These are phyloP conservation scores for Lomographa bimaculata DNA, from an alignment of 2,888 invertebrate species.

Conservation along the genomic window DNA sequence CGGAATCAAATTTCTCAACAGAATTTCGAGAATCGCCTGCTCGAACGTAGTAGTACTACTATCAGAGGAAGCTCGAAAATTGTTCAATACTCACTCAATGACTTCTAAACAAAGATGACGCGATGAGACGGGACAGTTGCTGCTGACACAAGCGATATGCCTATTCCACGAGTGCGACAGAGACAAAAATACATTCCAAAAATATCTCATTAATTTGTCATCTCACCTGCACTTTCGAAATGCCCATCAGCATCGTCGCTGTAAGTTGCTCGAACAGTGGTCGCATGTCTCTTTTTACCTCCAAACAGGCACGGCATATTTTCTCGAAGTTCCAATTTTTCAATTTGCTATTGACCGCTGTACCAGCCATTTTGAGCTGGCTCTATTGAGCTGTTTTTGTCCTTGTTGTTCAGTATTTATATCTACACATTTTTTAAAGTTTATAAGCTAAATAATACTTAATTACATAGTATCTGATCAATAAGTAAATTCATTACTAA, in stretches of 20 bases:
- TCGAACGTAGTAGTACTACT: no score
- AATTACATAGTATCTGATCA: no score
- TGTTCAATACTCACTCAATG: slow-evolving; percentile 54
- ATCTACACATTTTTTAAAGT: slow-evolving; percentile 27
- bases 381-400: slow-evolving; percentile 63
- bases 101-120: slow-evolving; percentile 79
- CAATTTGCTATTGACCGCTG: slow-evolving; percentile 45
- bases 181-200: slow-evolving; percentile 70
- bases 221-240: slow-evolving; percentile 84
- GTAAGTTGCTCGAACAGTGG: slow-evolving; percentile 86
- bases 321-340: slow-evolving; percentile 78
- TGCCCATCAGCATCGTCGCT: slow-evolving; percentile 86
- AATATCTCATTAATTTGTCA: slow-evolving; percentile 62
- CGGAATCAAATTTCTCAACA: slow-evolving; percentile 68
- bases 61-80: slow-evolving; percentile 58
- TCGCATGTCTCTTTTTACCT: slow-evolving; percentile 86
- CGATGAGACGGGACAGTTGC: slow-evolving; percentile 60
- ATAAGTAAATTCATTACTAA: not conserved
- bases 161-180: slow-evolving; percentile 54
- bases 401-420: slow-evolving; percentile 57
- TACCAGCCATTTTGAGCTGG: slow-evolving; percentile 72
- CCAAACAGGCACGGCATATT: slow-evolving; percentile 86
- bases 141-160: slow-evolving; percentile 46
- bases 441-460: no score
- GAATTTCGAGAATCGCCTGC: slow-evolving; percentile 61